Evolutionary conservation across 2,113 vertebrate species (phyloP).

Genomic region (Channa maculata): DNA sequence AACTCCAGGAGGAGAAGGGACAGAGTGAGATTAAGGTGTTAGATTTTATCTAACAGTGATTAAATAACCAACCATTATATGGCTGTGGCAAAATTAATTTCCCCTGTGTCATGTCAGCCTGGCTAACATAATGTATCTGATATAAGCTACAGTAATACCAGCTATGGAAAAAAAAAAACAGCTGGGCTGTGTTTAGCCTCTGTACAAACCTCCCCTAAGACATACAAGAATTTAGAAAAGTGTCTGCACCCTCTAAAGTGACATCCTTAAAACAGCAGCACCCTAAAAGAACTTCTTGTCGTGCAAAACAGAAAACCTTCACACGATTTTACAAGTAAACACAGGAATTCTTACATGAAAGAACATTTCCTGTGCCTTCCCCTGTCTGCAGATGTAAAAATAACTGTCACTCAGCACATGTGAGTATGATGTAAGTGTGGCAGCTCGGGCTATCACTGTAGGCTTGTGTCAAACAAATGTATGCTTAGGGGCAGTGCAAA

Average conservation of each 20-base stretch:
- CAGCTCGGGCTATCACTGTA: conserved; percentile 40
- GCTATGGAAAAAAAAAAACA: conserved; percentile 3
- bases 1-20: conserved; percentile 47
- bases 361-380: not conserved
- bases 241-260: not conserved
- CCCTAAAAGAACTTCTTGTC: not conserved
- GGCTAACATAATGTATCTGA: conserved; percentile 46
- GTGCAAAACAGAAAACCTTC: not conserved
- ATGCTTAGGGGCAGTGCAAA: conserved; percentile 45
- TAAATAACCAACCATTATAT: conserved; percentile 75
- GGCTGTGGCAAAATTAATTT: conserved; percentile 76
- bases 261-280: conserved; percentile 3
- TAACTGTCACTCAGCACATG: conserved; percentile 55
- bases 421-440: conserved; percentile 37
- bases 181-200: conserved; percentile 11
- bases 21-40: conserved; percentile 63
- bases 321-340: not conserved
- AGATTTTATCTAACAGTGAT: conserved; percentile 77
- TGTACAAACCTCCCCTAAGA: not conserved
- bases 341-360: conserved; percentile 17
- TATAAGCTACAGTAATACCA: conserved; percentile 44
- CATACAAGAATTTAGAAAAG: not conserved
- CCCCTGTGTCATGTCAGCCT: conserved; percentile 70
- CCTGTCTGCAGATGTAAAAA: conserved; percentile 47
- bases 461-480: conserved; percentile 44